Base-by-base conservation (phyloP, 2,888 invertebrate species). In the Lordiphosa fenestrarum region DNA sequence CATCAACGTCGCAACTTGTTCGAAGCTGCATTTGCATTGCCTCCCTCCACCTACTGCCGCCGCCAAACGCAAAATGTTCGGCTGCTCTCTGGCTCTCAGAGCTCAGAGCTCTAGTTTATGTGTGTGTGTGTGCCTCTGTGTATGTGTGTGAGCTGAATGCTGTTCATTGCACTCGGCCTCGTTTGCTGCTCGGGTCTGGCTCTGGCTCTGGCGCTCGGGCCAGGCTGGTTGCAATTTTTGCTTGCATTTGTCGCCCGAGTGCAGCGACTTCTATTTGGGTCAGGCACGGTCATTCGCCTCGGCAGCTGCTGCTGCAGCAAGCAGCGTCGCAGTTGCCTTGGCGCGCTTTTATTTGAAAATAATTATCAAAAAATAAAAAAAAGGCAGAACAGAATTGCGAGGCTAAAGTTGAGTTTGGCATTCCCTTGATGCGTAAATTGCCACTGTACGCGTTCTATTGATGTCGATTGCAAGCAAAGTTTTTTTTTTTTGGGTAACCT, bases 251-350 rank as follows among this genome's bases (percentile, higher is more conserved):
- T 68, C 66, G 73, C 58, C 66, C 39, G 78, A 88, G 89, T 92
- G 92, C 92, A 92, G 91, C 92, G 93, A 92, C 91, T 91, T 91
- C 90, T 91, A 92, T 92, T 91, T 92, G 90, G 92, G 92, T 92
- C 92, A 92, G 91, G 92, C 90, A 91, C 92, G 92, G 90, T 90
- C 90, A 88, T 90, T 90, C 90, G 90, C 90, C 87, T 82, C 75
- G 76, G 72, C 42, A n/a, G 33, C 49, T 12, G 53, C 25, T 15
- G 42, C 57, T 37, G 42, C 44, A n/a, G 30, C 52, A 52, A 52
- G 67, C 72, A 48, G 63, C 55, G 58, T 56, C 58, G 44, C 75
- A 59, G 53, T 73, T 61, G 85, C 85, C 80, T 80, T 85, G 80
- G 75, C 76, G 80, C 62, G 83, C 70, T 73, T 84, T 83, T 85